Evolutionary conservation across 2,888 invertebrate genomes (phyloP).

Genomic region (Agrochola lota): DNA sequence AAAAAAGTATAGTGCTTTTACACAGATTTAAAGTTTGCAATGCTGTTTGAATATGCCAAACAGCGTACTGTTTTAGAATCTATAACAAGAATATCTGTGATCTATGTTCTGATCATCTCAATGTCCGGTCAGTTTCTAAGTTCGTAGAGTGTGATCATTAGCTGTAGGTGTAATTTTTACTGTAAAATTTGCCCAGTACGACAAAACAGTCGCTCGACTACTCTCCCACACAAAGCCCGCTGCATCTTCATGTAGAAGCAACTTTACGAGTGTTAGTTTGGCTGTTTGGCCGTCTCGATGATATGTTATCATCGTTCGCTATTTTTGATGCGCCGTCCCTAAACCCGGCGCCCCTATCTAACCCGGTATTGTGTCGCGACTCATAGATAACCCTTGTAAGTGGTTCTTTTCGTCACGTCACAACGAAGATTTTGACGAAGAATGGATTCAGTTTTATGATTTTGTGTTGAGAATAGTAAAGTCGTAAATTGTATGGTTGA

Average conservation of each 20-base stretch:
- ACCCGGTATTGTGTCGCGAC: slow-evolving; percentile 64
- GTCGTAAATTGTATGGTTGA: slow-evolving; percentile 44
- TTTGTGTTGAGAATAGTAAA: slow-evolving; percentile 55
- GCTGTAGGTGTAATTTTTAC: no score
- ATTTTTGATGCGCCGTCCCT: slow-evolving; percentile 74
- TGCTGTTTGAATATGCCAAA: background rate
- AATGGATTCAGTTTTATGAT: slow-evolving; percentile 59
- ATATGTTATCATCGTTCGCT: slow-evolving; percentile 81
- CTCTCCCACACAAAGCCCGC: slow-evolving; percentile 56
- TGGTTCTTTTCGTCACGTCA: slow-evolving; percentile 66
- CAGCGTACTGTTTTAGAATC: background rate
- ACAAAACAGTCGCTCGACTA: slow-evolving; percentile 70
- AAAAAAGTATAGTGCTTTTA: background rate
- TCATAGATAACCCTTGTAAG: slow-evolving; percentile 70
- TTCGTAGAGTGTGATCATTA: background rate
- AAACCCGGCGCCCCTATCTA: slow-evolving; percentile 73
- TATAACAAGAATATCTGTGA: no score
- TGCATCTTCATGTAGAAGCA: slow-evolving; percentile 78
- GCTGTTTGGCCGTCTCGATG: slow-evolving; percentile 80
- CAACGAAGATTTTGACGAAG: slow-evolving; percentile 51
- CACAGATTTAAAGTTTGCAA: background rate
- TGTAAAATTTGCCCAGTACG: background rate
- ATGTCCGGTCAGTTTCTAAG: background rate
- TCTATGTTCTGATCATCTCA: no score
- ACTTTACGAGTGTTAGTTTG: slow-evolving; percentile 86